phyloP scores from a whole-genome alignment of 2,797 vertebrate genomes.

The Apodemus agrarius region DNA sequence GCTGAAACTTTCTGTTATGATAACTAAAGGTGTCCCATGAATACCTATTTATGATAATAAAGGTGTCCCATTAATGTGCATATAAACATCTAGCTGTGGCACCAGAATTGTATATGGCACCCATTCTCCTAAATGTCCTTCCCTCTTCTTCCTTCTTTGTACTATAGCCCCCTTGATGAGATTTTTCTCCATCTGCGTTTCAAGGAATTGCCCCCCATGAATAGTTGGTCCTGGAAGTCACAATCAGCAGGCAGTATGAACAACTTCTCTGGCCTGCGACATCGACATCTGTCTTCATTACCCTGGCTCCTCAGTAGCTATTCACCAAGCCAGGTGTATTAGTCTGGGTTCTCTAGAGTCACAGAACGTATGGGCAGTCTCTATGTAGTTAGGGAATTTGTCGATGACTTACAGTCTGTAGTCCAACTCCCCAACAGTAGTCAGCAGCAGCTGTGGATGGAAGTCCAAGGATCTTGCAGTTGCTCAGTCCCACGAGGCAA shows the following conservation, averaged over 20 bases:
- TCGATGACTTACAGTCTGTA: no score
- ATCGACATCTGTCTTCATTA: no score
- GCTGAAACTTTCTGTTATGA: neutral
- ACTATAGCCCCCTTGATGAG: neutral
- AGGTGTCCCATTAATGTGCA: no score
- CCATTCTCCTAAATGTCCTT: neutral
- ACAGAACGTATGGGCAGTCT: no score
- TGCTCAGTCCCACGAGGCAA: no score
- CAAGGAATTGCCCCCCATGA: neutral
- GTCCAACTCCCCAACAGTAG: no score
- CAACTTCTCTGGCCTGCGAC: neutral
- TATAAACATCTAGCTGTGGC: neutral
- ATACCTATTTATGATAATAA: neutral
- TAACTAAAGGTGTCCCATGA: no score
- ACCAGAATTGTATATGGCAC: neutral
- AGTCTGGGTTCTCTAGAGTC: no score
- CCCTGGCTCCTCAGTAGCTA: no score
- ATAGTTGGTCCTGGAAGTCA: neutral
- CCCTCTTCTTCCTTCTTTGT: neutral
- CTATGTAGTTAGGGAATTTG: no score
- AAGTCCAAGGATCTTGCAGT: no score
- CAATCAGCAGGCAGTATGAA: neutral
- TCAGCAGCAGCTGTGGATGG: no score
- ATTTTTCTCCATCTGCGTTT: neutral
- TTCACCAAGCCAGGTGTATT: neutral